Evolutionary conservation across 1,140 invertebrate genomes (phyloP), one percentile per base, ranked within the genome.

Genomic region (Sycophaga agraensis): DNA sequence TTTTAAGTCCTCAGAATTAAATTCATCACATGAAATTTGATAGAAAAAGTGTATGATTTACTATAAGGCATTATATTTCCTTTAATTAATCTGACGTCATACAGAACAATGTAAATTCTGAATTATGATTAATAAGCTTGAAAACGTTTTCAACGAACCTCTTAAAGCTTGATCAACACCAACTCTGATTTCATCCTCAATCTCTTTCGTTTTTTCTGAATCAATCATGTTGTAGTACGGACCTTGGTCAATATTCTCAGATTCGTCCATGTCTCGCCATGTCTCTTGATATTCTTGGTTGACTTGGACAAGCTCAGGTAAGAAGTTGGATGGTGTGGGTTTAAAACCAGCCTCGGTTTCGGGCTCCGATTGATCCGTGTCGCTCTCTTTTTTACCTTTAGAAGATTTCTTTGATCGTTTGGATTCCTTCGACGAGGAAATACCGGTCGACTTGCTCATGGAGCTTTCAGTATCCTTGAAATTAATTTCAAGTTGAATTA

Each of bases 91-190:
- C 16, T 60, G 16, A 24, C 12, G 37, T 16, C 2, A n/a, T n/a
- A n/a, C n/a, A n/a, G n/a, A n/a, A n/a, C n/a, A n/a, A n/a, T n/a
- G n/a, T n/a, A n/a, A n/a, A n/a, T n/a, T n/a, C n/a, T n/a, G n/a
- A n/a, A n/a, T n/a, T n/a, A n/a, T n/a, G n/a, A n/a, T n/a, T n/a
- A n/a, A n/a, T n/a, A n/a, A n/a, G n/a, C n/a, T n/a, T n/a, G n/a
- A n/a, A n/a, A n/a, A 21, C 2, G 11, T 9, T 31, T 11, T 6
- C 5, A 4, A 31, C 14, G 24, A 19, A 75, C 86, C 84, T 70
- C 93, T 86, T 84, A 98, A 89, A 46, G 91, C 83, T 68, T 92
- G 88, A 79, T 98, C 95, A 1, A 96, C 93, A 22, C 84, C 83
- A 43, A 88, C 81, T 68, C 95, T 81, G 16, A 97, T 84, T 79